phyloP scores from a whole-genome alignment of 2,113 vertebrate genomes.

The Tenebrosternarchus preto region DNA sequence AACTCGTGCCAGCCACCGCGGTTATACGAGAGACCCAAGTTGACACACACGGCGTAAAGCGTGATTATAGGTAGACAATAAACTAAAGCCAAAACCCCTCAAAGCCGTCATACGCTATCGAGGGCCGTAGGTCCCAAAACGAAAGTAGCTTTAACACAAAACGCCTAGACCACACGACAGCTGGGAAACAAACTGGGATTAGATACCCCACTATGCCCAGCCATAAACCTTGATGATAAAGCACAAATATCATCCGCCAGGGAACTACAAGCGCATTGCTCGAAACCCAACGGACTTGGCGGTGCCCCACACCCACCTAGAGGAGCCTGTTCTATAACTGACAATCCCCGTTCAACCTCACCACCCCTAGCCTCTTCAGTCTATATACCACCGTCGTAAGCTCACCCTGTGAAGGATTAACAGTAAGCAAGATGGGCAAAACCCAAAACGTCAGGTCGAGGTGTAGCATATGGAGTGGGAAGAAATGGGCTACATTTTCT shows the following conservation, averaged over 20 bases:
- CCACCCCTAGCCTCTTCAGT: conserved; percentile 50
- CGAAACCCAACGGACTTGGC: conserved; percentile 67
- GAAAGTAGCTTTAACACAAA: conserved; percentile 57
- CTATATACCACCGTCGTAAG: conserved; percentile 66
- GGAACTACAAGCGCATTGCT: conserved; percentile 62
- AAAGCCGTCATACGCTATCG: conserved; percentile 46
- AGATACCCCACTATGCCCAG: conserved; percentile 65
- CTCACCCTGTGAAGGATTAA: conserved; percentile 57
- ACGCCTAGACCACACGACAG: conserved; percentile 57
- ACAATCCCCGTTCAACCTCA: conserved; percentile 62
- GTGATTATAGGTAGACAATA: conserved; percentile 43
- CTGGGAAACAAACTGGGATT: conserved; percentile 64
- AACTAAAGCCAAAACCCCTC: conserved; percentile 50
- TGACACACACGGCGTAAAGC: conserved; percentile 56
- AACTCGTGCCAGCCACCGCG: conserved; percentile 65
- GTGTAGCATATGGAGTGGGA: conserved; percentile 59
- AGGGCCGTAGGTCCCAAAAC: conserved; percentile 16
- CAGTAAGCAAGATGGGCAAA: conserved; percentile 49
- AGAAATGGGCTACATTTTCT: conserved; percentile 65
- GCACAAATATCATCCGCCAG: conserved; percentile 42
- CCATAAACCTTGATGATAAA: conserved; percentile 50
- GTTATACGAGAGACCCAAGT: conserved; percentile 61
- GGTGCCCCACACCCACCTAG: conserved; percentile 61
- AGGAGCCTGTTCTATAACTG: conserved; percentile 66
- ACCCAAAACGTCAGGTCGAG: conserved; percentile 62